Evolutionary conservation across 2,113 vertebrate genomes (phyloP).

Genomic region (Synchiropus splendidus): DNA sequence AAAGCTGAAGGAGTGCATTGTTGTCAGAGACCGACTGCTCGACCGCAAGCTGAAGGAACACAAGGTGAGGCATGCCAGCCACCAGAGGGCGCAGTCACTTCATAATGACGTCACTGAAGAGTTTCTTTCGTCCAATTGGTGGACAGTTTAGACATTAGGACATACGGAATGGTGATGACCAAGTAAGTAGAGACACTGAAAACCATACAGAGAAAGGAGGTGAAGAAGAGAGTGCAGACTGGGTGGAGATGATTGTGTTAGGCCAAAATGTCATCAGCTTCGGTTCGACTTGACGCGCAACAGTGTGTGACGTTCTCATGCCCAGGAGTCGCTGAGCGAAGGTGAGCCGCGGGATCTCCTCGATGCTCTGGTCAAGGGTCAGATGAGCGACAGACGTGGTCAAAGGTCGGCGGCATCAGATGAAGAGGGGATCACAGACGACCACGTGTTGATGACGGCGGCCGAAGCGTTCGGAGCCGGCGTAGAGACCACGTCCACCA

Average conservation of each 20-base stretch:
- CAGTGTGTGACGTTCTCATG: no score
- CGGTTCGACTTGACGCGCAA: no score
- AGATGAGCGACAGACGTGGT: slow-evolving; percentile 7
- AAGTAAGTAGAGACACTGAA: no score
- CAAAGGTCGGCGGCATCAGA: neutral
- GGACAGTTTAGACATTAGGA: no score
- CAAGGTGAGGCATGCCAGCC: slow-evolving; percentile 45
- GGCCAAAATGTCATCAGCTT: no score
- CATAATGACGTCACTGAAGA: no score
- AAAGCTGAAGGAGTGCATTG: slow-evolving; percentile 57
- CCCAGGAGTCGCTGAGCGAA: slow-evolving; percentile 40
- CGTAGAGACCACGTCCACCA: slow-evolving; percentile 68
- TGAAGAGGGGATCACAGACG: slow-evolving; percentile 50
- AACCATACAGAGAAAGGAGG: no score
- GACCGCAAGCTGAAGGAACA: slow-evolving; percentile 63
- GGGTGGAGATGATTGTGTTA: no score
- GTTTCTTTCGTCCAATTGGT: no score
- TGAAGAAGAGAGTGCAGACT: no score
- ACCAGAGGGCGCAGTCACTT: neutral
- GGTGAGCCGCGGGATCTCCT: slow-evolving; percentile 64
- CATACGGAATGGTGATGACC: no score
- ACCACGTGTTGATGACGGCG: slow-evolving; percentile 69
- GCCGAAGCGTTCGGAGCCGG: slow-evolving; percentile 61
- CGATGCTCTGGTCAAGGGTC: slow-evolving; percentile 63
- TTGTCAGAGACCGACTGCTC: slow-evolving; percentile 60